A percentile compares a stretch with the other conserved stretches of the same genome.
Conservation (phyloP, 1,140 invertebrate genomes). For the Nomia melanderi region DNA sequence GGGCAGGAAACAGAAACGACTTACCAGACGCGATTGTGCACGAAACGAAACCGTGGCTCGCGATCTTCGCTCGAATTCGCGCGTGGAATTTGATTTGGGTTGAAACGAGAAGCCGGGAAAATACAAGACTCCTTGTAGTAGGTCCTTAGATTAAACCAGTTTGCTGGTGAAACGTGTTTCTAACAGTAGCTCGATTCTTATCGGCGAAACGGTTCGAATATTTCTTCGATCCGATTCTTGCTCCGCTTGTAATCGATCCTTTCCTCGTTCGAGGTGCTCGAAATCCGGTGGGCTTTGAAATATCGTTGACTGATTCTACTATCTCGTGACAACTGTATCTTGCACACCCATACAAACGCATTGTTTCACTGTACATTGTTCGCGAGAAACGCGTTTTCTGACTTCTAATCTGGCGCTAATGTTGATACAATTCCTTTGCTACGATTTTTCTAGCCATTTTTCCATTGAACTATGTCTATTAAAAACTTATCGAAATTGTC, state of each 20-base stretch:
- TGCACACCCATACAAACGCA: no score
- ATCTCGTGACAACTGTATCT: background rate
- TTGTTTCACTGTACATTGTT: no score
- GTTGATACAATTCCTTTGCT: no score
- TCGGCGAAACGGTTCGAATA: background rate
- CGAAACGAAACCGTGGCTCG: background rate
- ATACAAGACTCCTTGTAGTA: background rate
- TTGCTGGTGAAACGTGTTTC: background rate
- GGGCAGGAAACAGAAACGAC: background rate
- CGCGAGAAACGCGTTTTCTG: no score
- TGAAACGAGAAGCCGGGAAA: constrained; percentile 11
- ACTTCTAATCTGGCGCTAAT: no score
- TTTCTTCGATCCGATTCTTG: constrained; percentile 7
- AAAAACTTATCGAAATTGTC: no score
- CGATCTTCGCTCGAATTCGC: constrained; percentile 20
- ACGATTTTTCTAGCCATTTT: no score
- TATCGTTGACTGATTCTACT: background rate
- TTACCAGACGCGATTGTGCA: no score
- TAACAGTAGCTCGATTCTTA: constrained; percentile 12
- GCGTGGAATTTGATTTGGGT: constrained; percentile 17
- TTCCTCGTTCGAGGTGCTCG: background rate
- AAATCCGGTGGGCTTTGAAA: background rate
- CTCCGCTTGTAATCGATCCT: constrained; percentile 11
- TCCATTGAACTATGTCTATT: no score
- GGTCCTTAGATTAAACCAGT: constrained; percentile 19